These are phyloP conservation scores for Cololabis saira DNA, from an alignment of 2,113 vertebrate genomes.

Conservation along the genomic window DNA sequence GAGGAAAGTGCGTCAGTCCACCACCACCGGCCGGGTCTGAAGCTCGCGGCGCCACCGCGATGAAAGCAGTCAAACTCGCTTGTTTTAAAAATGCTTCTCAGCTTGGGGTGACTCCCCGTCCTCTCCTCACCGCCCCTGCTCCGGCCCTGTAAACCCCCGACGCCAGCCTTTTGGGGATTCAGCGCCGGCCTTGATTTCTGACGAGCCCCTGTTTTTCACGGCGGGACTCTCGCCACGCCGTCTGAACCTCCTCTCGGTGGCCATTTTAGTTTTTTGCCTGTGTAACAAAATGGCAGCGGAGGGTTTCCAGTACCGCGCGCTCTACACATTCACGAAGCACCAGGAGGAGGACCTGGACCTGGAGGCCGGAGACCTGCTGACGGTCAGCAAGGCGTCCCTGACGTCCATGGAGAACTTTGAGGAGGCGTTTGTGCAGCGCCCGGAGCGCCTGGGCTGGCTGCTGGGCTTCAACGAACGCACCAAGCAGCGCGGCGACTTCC, in stretches of 20 bases:
- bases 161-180: slow-evolving; percentile 44
- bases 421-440: slow-evolving; percentile 87
- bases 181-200: slow-evolving; percentile 33
- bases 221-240: slow-evolving; percentile 23
- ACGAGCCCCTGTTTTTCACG: slow-evolving; percentile 44
- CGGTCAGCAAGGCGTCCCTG: slow-evolving; percentile 89
- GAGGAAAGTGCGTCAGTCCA: slow-evolving; percentile 80
- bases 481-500: slow-evolving; percentile 93
- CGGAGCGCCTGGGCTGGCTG: slow-evolving; percentile 90
- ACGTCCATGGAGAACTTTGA: slow-evolving; percentile 85
- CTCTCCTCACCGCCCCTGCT: slow-evolving; percentile 6
- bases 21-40: slow-evolving; percentile 79
- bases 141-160: slow-evolving; percentile 6
- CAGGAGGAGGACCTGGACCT: slow-evolving; percentile 93
- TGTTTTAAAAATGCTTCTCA: slow-evolving; percentile 69
- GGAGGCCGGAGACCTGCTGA: slow-evolving; percentile 88
- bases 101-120: slow-evolving; percentile 60
- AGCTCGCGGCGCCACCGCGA: slow-evolving; percentile 17
- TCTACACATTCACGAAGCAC: slow-evolving; percentile 89
- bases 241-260: slow-evolving; percentile 36
- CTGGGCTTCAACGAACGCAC: slow-evolving; percentile 92
- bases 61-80: slow-evolving; percentile 7
- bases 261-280: slow-evolving; percentile 54
- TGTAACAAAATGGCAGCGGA: slow-evolving; percentile 82
- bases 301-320: slow-evolving; percentile 90